Evolutionary conservation across 2,113 vertebrate species (phyloP), one percentile per base, ranked within the genome.

Genomic region (Rhea americana): DNA sequence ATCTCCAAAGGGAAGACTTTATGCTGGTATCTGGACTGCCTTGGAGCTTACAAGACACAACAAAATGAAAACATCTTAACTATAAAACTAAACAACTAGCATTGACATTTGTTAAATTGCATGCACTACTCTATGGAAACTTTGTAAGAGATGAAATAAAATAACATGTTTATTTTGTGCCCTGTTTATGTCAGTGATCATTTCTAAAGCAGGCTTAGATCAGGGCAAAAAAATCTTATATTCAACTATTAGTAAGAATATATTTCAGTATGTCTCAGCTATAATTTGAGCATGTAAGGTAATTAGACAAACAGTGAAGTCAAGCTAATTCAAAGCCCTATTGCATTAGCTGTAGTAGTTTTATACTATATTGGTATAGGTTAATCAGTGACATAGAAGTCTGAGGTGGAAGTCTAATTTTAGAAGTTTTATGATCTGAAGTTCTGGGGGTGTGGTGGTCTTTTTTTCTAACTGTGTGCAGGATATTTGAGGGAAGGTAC

Each of bases 111-210:
- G 78, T 63, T 96, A 85, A 90, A 28, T 9, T 95, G 97, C 97
- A 97, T 97, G 97, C 84, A 91, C 92, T 96, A 86, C 87, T 87
- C 76, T 73, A 94, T 68, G 90, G 87, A 55, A 90, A 72, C 82
- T 95, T 97, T 96, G 93, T 95, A 92, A 96, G 43, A 75, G 32
- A 74, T 77, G 18, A 96, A 98, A 97, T 97, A 97, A 98, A 97
- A 51, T 84, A 82, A 92, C 68, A n/a, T 89, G 55, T 92, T 95
- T 96, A 90, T 94, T 96, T 96, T 93, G 91, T 93, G 76, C 82
- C 81, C 68, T 74, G n/a, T 13, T 79, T 9, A 30, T 18, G 15
- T 63, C 58, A 47, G 32, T 75, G 56, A 32, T 37, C 18, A 0
- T 89, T 91, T 41, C 30, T 81, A 74, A 12, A 22, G 19, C 22